Percentiles rank a stretch among this genome's conserved stretches.
These are phyloP conservation scores for Calephelis nemesis DNA, from an alignment of 1,140 invertebrate genomes.

Conservation along the genomic window DNA sequence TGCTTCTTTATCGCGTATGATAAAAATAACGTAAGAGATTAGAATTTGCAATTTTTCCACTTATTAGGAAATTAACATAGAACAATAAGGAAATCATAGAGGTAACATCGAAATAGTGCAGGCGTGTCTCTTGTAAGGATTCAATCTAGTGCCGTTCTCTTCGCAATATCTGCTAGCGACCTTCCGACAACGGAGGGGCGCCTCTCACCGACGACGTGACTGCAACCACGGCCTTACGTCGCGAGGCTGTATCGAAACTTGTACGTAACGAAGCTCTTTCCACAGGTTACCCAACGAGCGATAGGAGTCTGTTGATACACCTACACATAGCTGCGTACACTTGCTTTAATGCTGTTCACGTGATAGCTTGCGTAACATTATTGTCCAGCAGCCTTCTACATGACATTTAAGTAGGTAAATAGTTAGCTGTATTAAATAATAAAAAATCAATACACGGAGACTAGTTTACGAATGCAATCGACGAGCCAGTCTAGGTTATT, in stretches of 20 bases:
- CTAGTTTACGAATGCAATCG: constrained; percentile 5
- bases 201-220: constrained; percentile 75
- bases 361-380: constrained; percentile 61
- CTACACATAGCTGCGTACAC: constrained; percentile 39
- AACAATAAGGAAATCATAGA: constrained; percentile 7
- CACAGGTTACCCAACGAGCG: constrained; percentile 69
- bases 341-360: constrained; percentile 58
- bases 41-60: constrained; percentile 20
- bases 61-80: constrained; percentile 16
- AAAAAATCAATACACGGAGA: constrained; percentile 14
- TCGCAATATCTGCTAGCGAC: constrained; percentile 63
- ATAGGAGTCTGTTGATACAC: constrained; percentile 67
- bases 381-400: constrained; percentile 25
- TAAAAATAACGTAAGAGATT: constrained; percentile 18
- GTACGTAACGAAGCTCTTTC: constrained; percentile 75
- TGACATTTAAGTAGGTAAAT: constrained; percentile 19
- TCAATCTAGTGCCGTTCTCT: constrained; percentile 69
- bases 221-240: constrained; percentile 72
- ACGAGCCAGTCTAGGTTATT: background rate
- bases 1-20: constrained; percentile 40
- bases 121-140: constrained; percentile 63
- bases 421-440: constrained; percentile 14
- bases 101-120: constrained; percentile 26
- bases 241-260: constrained; percentile 75
- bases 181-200: constrained; percentile 69